Evolutionary conservation across 2,888 invertebrate genomes (phyloP), one percentile per base, ranked within the genome.

Genomic region (Phortica okadai): DNA sequence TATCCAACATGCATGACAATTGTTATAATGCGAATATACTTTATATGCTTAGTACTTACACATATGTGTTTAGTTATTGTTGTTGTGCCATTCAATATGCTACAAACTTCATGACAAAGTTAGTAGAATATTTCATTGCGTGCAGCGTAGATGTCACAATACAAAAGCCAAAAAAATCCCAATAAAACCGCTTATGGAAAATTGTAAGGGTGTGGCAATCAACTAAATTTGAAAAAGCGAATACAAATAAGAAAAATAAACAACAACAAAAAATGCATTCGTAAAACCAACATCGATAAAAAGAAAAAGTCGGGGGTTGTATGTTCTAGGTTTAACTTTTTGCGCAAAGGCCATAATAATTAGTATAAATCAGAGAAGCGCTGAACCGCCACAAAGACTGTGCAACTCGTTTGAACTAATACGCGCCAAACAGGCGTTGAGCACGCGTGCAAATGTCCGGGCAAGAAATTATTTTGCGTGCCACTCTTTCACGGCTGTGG

Each of bases 71-170:
- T 33, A 33, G 33, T 66, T 10, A n/a, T 81, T 86, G 86, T 86
- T 87, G 86, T 86, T 81, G 84, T 85, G 81, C 84, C 82, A 82
- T 84, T 83, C 87, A 83, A 85, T 85, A 86, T 87, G 85, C 86
- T 82, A 86, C 83, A 78, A 67, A 72, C 25, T 25, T 33, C 42
- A 64, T 42, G 54, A 62, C 64, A 78, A 80, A 75, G 76, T 74
- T 2, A 0, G 33, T 33, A 21, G 33, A 4, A 33, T 33, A 1
- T 4, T 2, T 33, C 33, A 33, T 33, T 33, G 33, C 33, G 33
- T 33, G 33, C 33, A 33, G 33, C 33, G 33, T 33, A 33, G 0
- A 33, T 33, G 33, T 33, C 1, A 33, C 33, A 33, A 5, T 33
- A 33, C 33, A 33, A 80, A 69, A 69, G 45, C 21, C 8, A 69